Conservation (phyloP, 2,113 vertebrate species). For the Patagioenas fasciata region DNA sequence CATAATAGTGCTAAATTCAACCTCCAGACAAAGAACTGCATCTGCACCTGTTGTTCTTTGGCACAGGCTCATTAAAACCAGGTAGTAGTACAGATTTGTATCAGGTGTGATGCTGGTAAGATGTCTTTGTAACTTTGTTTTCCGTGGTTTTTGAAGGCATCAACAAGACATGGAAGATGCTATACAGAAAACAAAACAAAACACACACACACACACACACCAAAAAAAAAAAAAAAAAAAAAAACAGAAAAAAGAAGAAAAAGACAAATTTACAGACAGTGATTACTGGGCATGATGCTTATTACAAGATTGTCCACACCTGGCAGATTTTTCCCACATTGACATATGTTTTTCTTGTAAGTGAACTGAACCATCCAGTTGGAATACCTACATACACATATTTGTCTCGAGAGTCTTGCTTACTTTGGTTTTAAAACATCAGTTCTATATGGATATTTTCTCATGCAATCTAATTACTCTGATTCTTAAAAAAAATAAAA, state of each 20-base stretch:
- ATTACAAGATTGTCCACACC: neutral
- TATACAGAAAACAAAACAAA: too few species aligned
- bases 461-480: neutral
- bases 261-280: neutral
- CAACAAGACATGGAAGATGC: neutral
- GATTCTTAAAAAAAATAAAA: neutral
- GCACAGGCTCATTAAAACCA: neutral
- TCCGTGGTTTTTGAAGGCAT: fast-evolving
- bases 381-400: neutral
- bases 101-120: neutral
- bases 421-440: neutral
- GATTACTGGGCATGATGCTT: neutral
- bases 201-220: neutral
- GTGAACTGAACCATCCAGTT: neutral
- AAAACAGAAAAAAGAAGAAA: neutral
- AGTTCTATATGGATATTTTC: neutral
- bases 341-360: neutral
- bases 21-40: neutral
- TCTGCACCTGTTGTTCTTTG: neutral
- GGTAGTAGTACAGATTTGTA: neutral
- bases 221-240: too few species aligned
- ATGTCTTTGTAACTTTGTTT: neutral
- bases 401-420: neutral
- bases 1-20: neutral
- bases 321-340: neutral